phyloP scores from a whole-genome alignment of 2,797 vertebrate species.

The Paguma larvata region DNA sequence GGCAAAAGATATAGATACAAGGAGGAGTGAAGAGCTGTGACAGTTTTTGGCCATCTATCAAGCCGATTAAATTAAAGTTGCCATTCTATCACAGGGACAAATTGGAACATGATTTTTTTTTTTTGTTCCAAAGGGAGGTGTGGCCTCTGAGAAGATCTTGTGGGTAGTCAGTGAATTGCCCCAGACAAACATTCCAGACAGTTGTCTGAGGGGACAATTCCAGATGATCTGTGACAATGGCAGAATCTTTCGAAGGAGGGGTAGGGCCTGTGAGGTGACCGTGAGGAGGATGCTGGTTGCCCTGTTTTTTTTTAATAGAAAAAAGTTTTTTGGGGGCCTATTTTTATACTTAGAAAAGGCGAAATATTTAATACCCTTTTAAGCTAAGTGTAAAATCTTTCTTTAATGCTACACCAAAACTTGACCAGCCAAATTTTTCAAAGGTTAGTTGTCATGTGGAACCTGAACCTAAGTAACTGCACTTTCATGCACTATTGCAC shows the following conservation, averaged over 20 bases:
- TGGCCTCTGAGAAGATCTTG: constrained; percentile 9
- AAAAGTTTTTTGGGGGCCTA: not conserved
- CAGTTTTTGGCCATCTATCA: not conserved
- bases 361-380: not conserved
- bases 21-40: not conserved
- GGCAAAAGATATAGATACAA: not conserved
- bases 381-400: not conserved
- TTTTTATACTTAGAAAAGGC: not conserved
- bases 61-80: not conserved
- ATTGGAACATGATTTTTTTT: not conserved
- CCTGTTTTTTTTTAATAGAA: not conserved
- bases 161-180: not conserved
- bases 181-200: not conserved
- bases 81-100: not conserved
- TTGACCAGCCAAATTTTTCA: not conserved
- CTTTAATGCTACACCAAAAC: not conserved
- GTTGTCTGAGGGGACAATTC: not conserved
- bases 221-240: not conserved
- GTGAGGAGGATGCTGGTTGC: not conserved
- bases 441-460: not conserved
- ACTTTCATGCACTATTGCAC: not conserved
- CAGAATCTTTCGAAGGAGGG: not conserved
- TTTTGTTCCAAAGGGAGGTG: not conserved
- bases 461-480: not conserved
- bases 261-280: not conserved